Base-by-base conservation (phyloP, 2,888 invertebrate species). In the Horisme vitalbata region DNA sequence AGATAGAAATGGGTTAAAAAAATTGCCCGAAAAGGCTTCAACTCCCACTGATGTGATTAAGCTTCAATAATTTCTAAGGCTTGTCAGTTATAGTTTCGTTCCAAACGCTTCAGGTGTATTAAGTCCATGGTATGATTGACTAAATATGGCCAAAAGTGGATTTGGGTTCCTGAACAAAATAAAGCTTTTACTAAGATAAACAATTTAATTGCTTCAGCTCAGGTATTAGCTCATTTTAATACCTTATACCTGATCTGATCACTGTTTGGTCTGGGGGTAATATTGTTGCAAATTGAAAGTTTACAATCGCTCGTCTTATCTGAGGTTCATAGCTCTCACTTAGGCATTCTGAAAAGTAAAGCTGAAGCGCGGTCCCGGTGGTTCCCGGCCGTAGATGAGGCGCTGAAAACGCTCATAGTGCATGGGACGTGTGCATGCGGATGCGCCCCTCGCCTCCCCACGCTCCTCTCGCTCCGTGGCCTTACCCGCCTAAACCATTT, bases 321-420 rank as follows among this genome's bases (percentile, higher is more conserved):
- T n/a, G n/a, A n/a, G n/a, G n/a, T n/a, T n/a, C n/a, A n/a, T n/a
- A n/a, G n/a, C n/a, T n/a, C n/a, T n/a, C n/a, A n/a, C n/a, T n/a
- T n/a, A n/a, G n/a, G n/a, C n/a, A n/a, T n/a, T n/a, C n/a, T n/a
- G n/a, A n/a, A n/a, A n/a, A n/a, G n/a, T n/a, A n/a, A n/a, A n/a
- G n/a, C n/a, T n/a, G n/a, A n/a, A n/a, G n/a, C n/a, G n/a, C n/a
- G n/a, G n/a, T n/a, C n/a, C n/a, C n/a, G 63, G 65, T 62, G 64
- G 61, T 64, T 58, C 23, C 60, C 63, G 21, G 55, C 52, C 4
- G 46, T 62, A 8, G 59, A 59, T 34, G 27, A 36, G 9, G 38
- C 28, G 11, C 14, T 56, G 5, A 52, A 56, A 45, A 18, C 12
- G 2, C 37, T 55, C 38, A 47, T 55, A 36, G 23, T 3, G 13